These are phyloP conservation scores for Gymnobelideus leadbeateri DNA, from an alignment of 2,113 vertebrate species.

Conservation along the genomic window DNA sequence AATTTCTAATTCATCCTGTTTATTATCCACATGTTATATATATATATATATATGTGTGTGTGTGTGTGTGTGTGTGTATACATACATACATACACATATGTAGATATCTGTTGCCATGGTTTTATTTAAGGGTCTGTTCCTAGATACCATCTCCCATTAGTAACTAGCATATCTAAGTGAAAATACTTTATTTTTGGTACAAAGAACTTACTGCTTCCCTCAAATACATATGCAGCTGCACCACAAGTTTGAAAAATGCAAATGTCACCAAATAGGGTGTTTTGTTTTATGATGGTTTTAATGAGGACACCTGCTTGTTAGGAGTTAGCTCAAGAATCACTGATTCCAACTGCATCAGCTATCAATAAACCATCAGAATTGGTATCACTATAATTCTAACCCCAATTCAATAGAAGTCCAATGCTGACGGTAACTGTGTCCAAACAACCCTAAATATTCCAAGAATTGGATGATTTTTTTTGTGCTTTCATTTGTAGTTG, in stretches of 20 bases:
- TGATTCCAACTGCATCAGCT: background rate
- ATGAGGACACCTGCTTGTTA: background rate
- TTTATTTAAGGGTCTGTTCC: background rate
- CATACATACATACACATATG: background rate
- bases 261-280: background rate
- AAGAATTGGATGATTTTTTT: background rate
- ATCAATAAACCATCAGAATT: background rate
- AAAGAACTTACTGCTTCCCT: background rate
- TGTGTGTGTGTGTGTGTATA: too few species aligned
- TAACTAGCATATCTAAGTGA: background rate
- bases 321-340: background rate
- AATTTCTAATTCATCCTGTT: background rate
- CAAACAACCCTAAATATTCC: background rate
- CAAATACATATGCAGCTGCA: background rate
- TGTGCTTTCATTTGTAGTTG: background rate
- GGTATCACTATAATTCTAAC: background rate
- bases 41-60: too few species aligned
- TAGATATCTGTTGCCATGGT: background rate
- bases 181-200: background rate
- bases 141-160: background rate
- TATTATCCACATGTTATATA: background rate
- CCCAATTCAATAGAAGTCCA: background rate
- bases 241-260: background rate
- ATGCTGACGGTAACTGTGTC: background rate
- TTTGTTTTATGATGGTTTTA: background rate